Evolutionary conservation across 2,797 vertebrate genomes (phyloP), one percentile per base, ranked within the genome.

Genomic region (Macroramphosus scolopax): DNA sequence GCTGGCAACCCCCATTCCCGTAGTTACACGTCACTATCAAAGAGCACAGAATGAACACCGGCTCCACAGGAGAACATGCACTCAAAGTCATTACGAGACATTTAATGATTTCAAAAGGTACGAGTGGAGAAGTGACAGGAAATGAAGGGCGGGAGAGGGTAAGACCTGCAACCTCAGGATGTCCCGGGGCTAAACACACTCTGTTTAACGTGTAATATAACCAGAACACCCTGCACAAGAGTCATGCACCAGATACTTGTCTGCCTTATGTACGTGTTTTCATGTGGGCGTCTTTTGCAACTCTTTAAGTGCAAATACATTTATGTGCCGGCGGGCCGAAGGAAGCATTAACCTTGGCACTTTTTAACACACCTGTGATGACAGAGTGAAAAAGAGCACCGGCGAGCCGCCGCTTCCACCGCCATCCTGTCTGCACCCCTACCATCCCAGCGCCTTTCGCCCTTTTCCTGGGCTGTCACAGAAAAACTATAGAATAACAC

Each of bases 1-100:
- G 96, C 82, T 99, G 96, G 86, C 96, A 99, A 35, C 96, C 96
- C 1, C 96, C 96, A 0, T 99, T 99, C 2, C 96, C 96, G 0
- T 98, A 98, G 91, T 98, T 98, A 85, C 96, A 98, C 0, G 96
- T 98, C 90, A 98, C 96, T 98, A 78, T 9, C 33, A 75, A 30
- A 79, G 42, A 68, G 78, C 13, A 78, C 48, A 77, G n/a, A n/a
- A 13, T 29, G 0, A 31, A 22, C 8, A n/a, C n/a, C n/a, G n/a
- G n/a, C n/a, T n/a, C n/a, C n/a, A n/a, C n/a, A n/a, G n/a, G n/a
- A n/a, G n/a, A n/a, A n/a, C 5, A 14, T 22, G 18, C 2, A 8
- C 37, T 22, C 13, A 13, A 18, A 14, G 8, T 39, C 8, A 39
- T 22, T 5, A 8, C n/a, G n/a, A 35, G n/a, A 17, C n/a, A n/a